These are phyloP conservation scores for Globia sparganii DNA, from an alignment of 2,888 invertebrate species.

Conservation along the genomic window DNA sequence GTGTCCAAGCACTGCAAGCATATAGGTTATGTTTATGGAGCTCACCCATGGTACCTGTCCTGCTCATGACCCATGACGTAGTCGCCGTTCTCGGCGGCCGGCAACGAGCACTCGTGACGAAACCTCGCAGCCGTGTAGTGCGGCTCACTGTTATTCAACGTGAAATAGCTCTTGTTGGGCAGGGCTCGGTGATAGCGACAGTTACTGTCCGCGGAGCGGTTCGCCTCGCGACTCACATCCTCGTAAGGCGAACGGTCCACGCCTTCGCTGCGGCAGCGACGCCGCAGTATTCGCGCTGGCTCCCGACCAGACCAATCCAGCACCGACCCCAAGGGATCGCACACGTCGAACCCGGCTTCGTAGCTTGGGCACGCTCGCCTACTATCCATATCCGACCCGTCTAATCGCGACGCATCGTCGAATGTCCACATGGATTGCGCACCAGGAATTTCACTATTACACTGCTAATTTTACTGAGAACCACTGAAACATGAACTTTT, in stretches of 20 bases:
- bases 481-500: constrained; percentile 81
- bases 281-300: constrained; percentile 85
- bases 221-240: constrained; percentile 82
- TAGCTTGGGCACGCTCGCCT: constrained; percentile 85
- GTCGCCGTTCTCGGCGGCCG: constrained; percentile 86
- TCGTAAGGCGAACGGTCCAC: constrained; percentile 88
- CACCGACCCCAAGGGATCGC: constrained; percentile 85
- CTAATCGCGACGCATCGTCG: constrained; percentile 85
- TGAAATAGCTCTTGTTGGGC: constrained; percentile 85
- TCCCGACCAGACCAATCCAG: constrained; percentile 83
- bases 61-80: constrained; percentile 85
- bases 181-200: constrained; percentile 76
- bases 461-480: constrained; percentile 85
- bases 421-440: constrained; percentile 84
- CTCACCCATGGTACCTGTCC: constrained; percentile 81
- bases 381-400: constrained; percentile 86
- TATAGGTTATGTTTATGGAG: constrained; percentile 74
- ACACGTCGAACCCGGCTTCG: constrained; percentile 87
- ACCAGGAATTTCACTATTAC: constrained; percentile 83
- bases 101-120: constrained; percentile 83
- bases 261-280: constrained; percentile 89
- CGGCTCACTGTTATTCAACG: constrained; percentile 81
- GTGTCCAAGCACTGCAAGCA: constrained; percentile 46
- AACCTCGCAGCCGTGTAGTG: constrained; percentile 74
- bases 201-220: constrained; percentile 78